phyloP scores from a whole-genome alignment of 2,888 invertebrate genomes.

The Taphrorychus bicolor region DNA sequence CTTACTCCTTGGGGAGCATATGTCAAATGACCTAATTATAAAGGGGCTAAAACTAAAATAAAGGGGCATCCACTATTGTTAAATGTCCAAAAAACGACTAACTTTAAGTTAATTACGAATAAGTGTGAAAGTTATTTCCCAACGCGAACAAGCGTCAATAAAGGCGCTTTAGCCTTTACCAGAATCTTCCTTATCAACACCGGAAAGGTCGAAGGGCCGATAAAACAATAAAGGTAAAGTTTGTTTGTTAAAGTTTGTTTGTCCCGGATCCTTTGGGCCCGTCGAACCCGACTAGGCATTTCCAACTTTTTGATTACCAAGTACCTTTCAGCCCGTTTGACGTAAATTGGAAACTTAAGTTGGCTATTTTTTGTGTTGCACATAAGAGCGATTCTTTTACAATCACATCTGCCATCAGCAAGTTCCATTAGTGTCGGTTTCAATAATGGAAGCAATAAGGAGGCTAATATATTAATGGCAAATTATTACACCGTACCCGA shows the following conservation, averaged over 20 bases:
- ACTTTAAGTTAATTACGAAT: no score
- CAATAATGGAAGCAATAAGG: slow-evolving; percentile 14
- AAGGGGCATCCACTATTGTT: no score
- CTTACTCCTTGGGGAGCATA: no score
- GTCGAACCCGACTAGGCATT: not conserved
- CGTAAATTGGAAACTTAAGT: not conserved
- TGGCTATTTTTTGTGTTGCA: not conserved
- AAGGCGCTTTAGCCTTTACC: not conserved
- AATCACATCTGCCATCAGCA: no score
- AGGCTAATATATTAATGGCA: slow-evolving; percentile 28
- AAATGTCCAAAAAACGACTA: no score
- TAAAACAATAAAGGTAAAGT: slow-evolving; percentile 5
- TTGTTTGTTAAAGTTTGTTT: slow-evolving; percentile 2
- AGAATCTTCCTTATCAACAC: not conserved
- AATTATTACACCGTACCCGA: slow-evolving; percentile 15
- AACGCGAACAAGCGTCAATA: not conserved
- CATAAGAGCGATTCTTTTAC: no score
- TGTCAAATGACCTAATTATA: no score
- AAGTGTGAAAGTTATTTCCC: not conserved
- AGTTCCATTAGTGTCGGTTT: slow-evolving; percentile 16
- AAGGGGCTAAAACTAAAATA: no score
- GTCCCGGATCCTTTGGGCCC: not conserved
- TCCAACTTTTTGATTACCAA: slow-evolving; percentile 9
- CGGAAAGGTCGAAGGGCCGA: not conserved
- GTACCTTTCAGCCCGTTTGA: not conserved